A percentile compares a stretch with the other conserved stretches of the same genome.
These are phyloP conservation scores for Phymorhynchus buccinoides DNA, from an alignment of 1,140 invertebrate species.

Conservation along the genomic window DNA sequence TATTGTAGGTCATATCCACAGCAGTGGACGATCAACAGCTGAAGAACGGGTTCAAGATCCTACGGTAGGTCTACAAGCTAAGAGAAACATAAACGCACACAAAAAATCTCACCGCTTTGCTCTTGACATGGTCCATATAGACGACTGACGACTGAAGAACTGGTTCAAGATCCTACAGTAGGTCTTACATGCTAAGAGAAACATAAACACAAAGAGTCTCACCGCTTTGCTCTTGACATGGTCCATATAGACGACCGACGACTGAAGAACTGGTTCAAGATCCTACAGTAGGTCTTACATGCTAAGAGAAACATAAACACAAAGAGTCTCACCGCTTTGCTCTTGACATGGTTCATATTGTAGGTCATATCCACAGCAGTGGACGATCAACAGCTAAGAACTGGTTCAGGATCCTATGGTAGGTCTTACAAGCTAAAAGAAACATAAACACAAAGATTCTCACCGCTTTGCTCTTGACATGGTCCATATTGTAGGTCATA, in stretches of 20 bases:
- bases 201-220: too few species aligned
- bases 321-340: neutral
- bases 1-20: slow-evolving; percentile 84
- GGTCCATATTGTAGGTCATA: slow-evolving; percentile 80
- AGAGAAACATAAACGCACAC: too few species aligned
- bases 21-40: slow-evolving; percentile 77
- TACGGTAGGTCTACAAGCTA: slow-evolving; percentile 85
- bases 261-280: slow-evolving; percentile 81
- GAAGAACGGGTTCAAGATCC: slow-evolving; percentile 82
- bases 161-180: slow-evolving; percentile 85
- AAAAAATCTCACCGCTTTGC: neutral
- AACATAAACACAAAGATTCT: too few species aligned
- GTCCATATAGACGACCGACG: slow-evolving; percentile 75
- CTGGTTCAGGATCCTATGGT: slow-evolving; percentile 84
- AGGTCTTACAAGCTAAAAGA: too few species aligned
- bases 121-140: slow-evolving; percentile 55
- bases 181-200: too few species aligned
- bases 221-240: neutral
- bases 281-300: slow-evolving; percentile 85
- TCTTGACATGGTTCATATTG: slow-evolving; percentile 71
- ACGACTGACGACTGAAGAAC: slow-evolving; percentile 78
- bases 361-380: slow-evolving; percentile 83
- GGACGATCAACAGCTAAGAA: slow-evolving; percentile 77
- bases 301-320: too few species aligned
- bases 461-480: neutral